Evolutionary conservation across 2,888 invertebrate species (phyloP), one percentile per base, ranked within the genome.

Genomic region (Diabrotica balteata): DNA sequence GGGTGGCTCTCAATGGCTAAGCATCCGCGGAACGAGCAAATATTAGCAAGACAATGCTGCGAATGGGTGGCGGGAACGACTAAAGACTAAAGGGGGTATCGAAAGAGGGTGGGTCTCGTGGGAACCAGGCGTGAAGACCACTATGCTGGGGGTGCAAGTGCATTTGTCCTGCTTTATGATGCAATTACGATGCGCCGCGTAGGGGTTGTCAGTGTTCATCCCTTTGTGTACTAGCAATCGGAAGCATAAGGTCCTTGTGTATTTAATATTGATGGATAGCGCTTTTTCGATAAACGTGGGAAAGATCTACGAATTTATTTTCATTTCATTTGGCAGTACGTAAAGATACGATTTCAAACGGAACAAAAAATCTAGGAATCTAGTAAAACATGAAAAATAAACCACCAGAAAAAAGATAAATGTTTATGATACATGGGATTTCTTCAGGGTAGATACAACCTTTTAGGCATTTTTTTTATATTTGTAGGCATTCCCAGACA

Each of bases 241-340:
- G 73, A 75, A 73, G 72, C 72, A 74, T 72, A 73, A 73, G 73
- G 73, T 73, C 71, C 70, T 73, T 74, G 72, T 74, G 67, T 67
- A 68, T 72, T 72, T 73, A 73, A 73, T 69, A 69, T 72, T 66
- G 62, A 62, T 62, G 11, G 54, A 62, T 62, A 42, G 44, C 52
- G 61, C 11, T 32, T n/a, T 53, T 54, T 61, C 17, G 47, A 42
- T 53, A n/a, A 61, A 62, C 62, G 62, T 62, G 62, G 62, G 62
- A 62, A 62, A 54, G 22, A 52, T 11, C 47, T 10, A 47, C 47
- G 47, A 47, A 47, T 47, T 47, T 5, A 9, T 6, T 47, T 47
- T 51, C 52, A 60, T 60, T 59, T 17, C 43, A 51, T 59, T 51
- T 22, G 43, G 51, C 50, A 51, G 1, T 17, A 17, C 17, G 51